phyloP scores from a whole-genome alignment of 2,888 invertebrate genomes.

The Trichopria drosophilae region DNA sequence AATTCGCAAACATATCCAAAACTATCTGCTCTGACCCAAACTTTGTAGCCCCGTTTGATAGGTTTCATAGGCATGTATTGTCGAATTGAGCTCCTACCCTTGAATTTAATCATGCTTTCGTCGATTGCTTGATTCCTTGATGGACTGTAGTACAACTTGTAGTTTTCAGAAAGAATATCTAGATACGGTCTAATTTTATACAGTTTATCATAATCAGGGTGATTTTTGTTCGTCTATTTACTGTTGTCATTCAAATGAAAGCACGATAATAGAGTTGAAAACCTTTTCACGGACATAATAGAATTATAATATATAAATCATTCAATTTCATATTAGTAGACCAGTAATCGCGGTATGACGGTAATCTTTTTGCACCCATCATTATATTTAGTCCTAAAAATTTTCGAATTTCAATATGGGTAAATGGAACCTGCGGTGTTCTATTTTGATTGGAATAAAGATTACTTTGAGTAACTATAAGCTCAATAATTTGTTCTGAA shows the following conservation, averaged over 20 bases:
- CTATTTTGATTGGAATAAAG: constrained; percentile 31
- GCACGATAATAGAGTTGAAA: neutral
- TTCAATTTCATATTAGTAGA: constrained; percentile 12
- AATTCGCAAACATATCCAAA: constrained; percentile 43
- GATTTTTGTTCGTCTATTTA: neutral
- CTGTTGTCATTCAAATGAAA: constrained; percentile 8
- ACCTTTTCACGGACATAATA: constrained; percentile 9
- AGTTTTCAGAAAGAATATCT: constrained; percentile 5
- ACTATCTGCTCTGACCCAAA: constrained; percentile 4
- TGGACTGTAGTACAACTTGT: constrained; percentile 4
- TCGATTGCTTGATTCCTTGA: constrained; percentile 8
- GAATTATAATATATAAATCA: constrained; percentile 13
- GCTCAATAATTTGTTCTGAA: constrained; percentile 27
- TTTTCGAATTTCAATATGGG: constrained; percentile 3
- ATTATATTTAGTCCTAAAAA: constrained; percentile 32
- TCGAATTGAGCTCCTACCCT: constrained; percentile 8
- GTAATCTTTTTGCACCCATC: constrained; percentile 9
- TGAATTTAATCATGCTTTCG: no score
- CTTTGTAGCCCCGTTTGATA: constrained; percentile 2
- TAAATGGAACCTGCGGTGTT: no score
- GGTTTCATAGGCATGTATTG: constrained; percentile 5
- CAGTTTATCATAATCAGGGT: neutral
- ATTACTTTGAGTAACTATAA: constrained; percentile 35
- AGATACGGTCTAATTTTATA: neutral
- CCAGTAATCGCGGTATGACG: constrained; percentile 8